Evolutionary conservation across 2,888 invertebrate genomes (phyloP), one percentile per base, ranked within the genome.

Genomic region (Microdon myrmicae): DNA sequence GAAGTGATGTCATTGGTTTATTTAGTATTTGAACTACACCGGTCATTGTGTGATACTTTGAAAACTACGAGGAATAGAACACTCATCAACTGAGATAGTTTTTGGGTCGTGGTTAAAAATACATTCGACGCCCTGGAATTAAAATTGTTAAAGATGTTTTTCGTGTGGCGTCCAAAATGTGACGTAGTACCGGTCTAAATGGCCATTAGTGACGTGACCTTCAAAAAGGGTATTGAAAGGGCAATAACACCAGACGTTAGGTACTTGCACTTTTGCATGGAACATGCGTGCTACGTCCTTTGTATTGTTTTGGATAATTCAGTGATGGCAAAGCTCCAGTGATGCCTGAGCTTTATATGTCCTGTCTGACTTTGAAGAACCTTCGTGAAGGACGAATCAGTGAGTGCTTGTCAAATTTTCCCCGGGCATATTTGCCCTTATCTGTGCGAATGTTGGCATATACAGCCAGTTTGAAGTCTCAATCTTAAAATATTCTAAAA

Each of bases 311-410:
- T 13, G 37, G 16, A 31, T 22, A 23, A 35, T 31, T 37, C 28
- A 12, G 10, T 48, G 14, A 19, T 13, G 17, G 13, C 34, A 55
- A 64, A 64, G 64, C 58, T 64, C 39, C n/a, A 14, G 19, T 8
- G 23, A 34, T 37, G 31, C 12, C n/a, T 17, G 31, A 38, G 56
- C 51, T 64, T 43, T 51, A 5, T 35, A 17, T 37, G 43, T 66
- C 59, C 58, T 66, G 12, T 68, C 67, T 69, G 69, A 69, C 69
- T 69, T 69, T 69, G 67, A 68, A 35, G 45, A 25, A 3, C 6
- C 13, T 48, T 49, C 58, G 38, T 69, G 69, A 69, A 69, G 69
- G 69, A 69, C 69, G 58, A 59, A 55, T 28, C 17, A 19, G 26
- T 31, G 26, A 31, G 38, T 29, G 20, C 28, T 43, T 23, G n/a